Evolutionary conservation across 2,113 vertebrate species (phyloP).

Genomic region (Penelope pileata): DNA sequence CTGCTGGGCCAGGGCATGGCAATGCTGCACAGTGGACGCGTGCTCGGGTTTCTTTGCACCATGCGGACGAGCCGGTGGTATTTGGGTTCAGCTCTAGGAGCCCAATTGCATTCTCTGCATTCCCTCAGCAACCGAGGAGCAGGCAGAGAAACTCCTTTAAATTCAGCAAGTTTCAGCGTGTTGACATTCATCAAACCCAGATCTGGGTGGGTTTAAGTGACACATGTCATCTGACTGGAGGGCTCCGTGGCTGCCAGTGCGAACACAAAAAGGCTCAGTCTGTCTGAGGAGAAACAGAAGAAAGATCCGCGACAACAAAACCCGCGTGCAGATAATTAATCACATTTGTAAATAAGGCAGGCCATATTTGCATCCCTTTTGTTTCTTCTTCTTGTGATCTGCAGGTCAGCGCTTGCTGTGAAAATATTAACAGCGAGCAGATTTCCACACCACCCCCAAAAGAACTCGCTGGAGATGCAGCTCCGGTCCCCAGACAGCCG

Average conservation of each 20-base stretch:
- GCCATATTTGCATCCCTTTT: conserved; percentile 29
- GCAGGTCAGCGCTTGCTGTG: conserved; percentile 24
- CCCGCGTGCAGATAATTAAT: conserved; percentile 2
- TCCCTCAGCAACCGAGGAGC: background rate
- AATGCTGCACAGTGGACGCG: rapidly evolving
- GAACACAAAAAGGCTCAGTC: conserved; percentile 34
- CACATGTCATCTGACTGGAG: conserved; percentile 41
- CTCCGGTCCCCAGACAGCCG: background rate
- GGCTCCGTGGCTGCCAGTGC: background rate
- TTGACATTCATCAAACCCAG: background rate
- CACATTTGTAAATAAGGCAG: background rate
- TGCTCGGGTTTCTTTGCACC: background rate
- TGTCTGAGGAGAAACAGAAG: conserved; percentile 6
- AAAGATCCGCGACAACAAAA: background rate
- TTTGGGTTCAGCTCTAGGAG: background rate
- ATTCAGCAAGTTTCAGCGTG: background rate
- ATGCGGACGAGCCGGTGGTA: background rate
- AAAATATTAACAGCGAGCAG: conserved; percentile 11
- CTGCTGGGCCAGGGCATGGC: rapidly evolving
- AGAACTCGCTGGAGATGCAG: rapidly evolving
- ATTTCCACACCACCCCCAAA: background rate
- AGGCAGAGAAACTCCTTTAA: background rate
- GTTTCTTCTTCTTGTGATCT: background rate
- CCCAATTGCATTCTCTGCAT: background rate
- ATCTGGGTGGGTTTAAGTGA: conserved; percentile 11